Evolutionary conservation across 2,113 vertebrate genomes (phyloP).

Genomic region (Corapipo altera): DNA sequence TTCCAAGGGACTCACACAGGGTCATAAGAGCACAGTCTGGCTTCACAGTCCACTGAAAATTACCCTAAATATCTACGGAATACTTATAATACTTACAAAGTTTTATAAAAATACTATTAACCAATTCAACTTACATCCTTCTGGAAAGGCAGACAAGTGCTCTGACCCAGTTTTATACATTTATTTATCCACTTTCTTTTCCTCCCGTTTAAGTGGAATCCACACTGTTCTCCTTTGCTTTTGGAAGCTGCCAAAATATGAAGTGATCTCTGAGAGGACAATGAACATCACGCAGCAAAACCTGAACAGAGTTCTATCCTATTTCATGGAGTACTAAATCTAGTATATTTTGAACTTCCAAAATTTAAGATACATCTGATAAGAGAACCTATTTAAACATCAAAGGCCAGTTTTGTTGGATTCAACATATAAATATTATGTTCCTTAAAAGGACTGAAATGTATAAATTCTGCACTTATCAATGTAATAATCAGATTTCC

Average conservation of each 20-base stretch:
- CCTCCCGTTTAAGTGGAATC: neutral
- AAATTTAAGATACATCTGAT: neutral
- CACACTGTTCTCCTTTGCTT: neutral
- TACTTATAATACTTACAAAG: neutral
- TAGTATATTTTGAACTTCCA: neutral
- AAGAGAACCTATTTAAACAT: neutral
- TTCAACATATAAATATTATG: neutral
- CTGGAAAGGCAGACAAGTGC: neutral
- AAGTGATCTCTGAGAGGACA: neutral
- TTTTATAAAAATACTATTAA: neutral
- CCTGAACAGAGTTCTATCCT: neutral
- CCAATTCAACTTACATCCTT: neutral
- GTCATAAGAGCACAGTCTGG: neutral
- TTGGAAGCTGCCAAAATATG: neutral
- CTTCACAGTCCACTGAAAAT: neutral
- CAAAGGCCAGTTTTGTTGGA: neutral
- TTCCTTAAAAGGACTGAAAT: neutral
- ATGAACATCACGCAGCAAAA: neutral
- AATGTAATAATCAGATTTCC: neutral
- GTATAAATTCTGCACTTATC: neutral
- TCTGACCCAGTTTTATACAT: neutral
- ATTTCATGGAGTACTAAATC: neutral
- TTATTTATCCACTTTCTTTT: neutral
- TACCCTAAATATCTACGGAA: neutral
- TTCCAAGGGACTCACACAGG: neutral